phyloP scores from a whole-genome alignment of 1,140 invertebrate species.

The Phenacoccus solenopsis region DNA sequence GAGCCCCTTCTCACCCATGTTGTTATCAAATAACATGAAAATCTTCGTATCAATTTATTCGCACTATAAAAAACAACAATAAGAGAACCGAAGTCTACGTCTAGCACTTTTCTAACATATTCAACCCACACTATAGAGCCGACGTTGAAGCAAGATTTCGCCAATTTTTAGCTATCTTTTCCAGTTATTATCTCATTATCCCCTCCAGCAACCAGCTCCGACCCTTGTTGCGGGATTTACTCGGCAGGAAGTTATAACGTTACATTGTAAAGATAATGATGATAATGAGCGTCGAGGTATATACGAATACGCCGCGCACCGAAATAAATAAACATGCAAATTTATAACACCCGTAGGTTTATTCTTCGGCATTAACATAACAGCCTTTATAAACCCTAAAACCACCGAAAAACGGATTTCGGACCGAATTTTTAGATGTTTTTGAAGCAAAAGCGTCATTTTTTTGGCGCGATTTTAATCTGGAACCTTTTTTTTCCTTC shows the following conservation, averaged over 20 bases:
- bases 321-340: background rate
- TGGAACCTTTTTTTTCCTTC: background rate
- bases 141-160: no score
- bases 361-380: background rate
- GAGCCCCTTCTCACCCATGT: no score
- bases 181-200: background rate
- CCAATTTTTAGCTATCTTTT: no score
- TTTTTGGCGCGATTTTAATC: background rate
- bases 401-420: conserved; percentile 1
- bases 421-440: background rate
- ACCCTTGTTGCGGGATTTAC: background rate
- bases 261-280: conserved; percentile 3
- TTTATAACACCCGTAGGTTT: background rate
- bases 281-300: conserved; percentile 1
- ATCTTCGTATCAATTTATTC: no score
- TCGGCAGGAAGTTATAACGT: background rate
- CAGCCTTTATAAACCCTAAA: background rate
- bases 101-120: no score
- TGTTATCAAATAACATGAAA: no score
- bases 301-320: background rate
- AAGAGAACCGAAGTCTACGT: no score
- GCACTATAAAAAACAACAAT: no score
- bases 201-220: background rate
- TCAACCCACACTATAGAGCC: no score
- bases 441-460: background rate